These are phyloP conservation scores for Sterrhoptilus dennistouni DNA, from an alignment of 2,113 vertebrate genomes.

Conservation along the genomic window DNA sequence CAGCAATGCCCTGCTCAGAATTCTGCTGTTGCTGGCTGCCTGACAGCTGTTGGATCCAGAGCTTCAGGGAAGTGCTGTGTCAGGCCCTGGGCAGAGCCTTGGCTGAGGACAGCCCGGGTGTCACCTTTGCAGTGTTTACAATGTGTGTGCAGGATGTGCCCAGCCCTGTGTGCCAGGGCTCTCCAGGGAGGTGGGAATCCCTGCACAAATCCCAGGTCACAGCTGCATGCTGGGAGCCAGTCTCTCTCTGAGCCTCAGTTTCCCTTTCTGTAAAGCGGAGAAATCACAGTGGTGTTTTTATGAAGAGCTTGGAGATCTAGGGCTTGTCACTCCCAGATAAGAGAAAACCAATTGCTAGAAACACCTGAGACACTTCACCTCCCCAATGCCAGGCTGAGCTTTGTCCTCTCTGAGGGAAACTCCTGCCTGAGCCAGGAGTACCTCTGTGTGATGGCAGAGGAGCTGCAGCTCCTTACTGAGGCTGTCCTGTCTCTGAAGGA, in stretches of 20 bases:
- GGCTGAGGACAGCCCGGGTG: background rate
- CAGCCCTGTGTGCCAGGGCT: background rate
- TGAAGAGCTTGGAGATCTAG: background rate
- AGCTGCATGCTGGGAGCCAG: rapidly evolving
- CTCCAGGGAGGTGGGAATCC: background rate
- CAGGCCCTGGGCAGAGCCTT: background rate
- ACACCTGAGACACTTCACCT: background rate
- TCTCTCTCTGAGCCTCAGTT: background rate
- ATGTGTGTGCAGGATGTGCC: background rate
- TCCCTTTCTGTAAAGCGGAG: background rate
- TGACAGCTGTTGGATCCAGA: background rate
- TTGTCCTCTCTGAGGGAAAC: background rate
- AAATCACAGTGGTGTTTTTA: background rate
- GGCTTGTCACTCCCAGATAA: background rate
- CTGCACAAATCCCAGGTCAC: background rate
- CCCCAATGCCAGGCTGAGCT: background rate
- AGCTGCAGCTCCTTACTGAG: background rate
- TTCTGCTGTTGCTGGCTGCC: background rate
- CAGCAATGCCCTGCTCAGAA: background rate
- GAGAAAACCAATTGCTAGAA: background rate
- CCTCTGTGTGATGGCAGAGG: background rate
- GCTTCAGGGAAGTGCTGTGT: background rate
- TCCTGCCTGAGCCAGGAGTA: background rate
- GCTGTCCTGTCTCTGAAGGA: background rate
- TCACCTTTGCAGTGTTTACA: background rate